Base-by-base conservation (phyloP, 2,797 vertebrate genomes). In the Peromyscus melanophrys region DNA sequence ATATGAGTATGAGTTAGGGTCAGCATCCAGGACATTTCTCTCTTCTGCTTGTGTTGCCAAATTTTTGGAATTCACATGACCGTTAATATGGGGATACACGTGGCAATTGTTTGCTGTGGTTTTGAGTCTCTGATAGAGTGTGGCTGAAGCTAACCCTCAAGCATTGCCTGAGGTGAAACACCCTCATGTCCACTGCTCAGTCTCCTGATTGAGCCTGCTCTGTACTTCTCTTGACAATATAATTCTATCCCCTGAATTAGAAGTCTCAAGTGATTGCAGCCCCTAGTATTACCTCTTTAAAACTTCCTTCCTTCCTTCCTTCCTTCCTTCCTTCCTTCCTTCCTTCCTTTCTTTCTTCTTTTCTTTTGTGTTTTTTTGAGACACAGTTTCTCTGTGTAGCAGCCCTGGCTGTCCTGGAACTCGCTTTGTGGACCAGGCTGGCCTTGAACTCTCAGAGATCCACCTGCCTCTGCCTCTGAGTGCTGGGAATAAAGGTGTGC, bases 211-310 rank as follows among this genome's bases (percentile, higher is more conserved):
- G 61, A 40, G 65, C 9, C 27, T 87, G 12, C 63, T 63, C 25
- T 83, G 88, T 69, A 11, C 71, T 86, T 65, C n/a, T 59, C 8
- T 34, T 69, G 57, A 17, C 65, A 75, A 29, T 67, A 23, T 78
- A 76, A 87, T 94, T 84, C 29, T 77, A 43, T 69, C 40, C n/a
- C 25, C 49, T 25, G 86, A 95, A 84, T 91, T 77, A 94, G 55
- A 73, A 85, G 55, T 81, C 80, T 78, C 34, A 86, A 46, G 85
- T 90, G 81, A 96, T n/a, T 90, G n/a, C 34, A 61, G 59, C 86
- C 29, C 6, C 83, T 92, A 25, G 73, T 43, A 84, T 85, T 46
- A 92, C 75, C 29, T 76, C 4, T 40, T 57, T 90, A 83, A 6
- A 75, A 46, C 34, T 40, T 43, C 83, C 83, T 34, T 86, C 5